These are phyloP conservation scores for Hippoglossus stenolepis DNA, from an alignment of 2,113 vertebrate genomes.

Conservation along the genomic window DNA sequence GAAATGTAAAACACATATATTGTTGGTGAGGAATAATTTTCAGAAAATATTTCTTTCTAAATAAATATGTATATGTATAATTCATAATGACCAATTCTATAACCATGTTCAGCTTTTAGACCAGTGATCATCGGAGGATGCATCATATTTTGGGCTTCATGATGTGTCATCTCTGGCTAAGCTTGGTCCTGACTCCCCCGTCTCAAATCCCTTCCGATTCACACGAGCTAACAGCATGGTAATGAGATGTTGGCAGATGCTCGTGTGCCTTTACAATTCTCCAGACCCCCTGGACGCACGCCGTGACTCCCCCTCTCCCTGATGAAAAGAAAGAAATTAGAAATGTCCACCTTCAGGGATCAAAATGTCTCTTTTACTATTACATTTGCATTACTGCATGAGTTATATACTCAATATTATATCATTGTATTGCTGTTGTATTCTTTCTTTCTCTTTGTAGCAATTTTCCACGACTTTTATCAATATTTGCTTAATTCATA, in stretches of 20 bases:
- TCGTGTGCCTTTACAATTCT: conserved; percentile 96
- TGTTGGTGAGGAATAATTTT: no score
- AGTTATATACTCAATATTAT: neutral
- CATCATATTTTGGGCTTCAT: neutral
- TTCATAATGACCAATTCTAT: no score
- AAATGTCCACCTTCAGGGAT: neutral
- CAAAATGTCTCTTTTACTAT: neutral
- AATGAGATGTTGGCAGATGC: conserved; percentile 93
- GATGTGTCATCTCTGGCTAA: conserved; percentile 15
- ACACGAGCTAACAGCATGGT: conserved; percentile 89
- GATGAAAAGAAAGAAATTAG: conserved; percentile 8
- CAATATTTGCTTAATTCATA: neutral
- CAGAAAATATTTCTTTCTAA: no score
- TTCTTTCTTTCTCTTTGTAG: no score
- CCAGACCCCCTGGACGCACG: conserved; percentile 82
- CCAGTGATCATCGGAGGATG: conserved; percentile 22
- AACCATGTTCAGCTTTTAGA: neutral
- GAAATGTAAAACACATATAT: no score
- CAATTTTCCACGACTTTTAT: no score
- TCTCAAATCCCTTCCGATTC: conserved; percentile 68
- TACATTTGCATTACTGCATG: neutral
- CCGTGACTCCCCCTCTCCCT: conserved; percentile 69
- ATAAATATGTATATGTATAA: no score
- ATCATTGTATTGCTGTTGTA: no score
- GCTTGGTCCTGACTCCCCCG: conserved; percentile 19